A percentile compares a stretch with the other conserved stretches of the same genome.
These are phyloP conservation scores for Solen grandis DNA, from an alignment of 1,140 invertebrate species.

Conservation along the genomic window DNA sequence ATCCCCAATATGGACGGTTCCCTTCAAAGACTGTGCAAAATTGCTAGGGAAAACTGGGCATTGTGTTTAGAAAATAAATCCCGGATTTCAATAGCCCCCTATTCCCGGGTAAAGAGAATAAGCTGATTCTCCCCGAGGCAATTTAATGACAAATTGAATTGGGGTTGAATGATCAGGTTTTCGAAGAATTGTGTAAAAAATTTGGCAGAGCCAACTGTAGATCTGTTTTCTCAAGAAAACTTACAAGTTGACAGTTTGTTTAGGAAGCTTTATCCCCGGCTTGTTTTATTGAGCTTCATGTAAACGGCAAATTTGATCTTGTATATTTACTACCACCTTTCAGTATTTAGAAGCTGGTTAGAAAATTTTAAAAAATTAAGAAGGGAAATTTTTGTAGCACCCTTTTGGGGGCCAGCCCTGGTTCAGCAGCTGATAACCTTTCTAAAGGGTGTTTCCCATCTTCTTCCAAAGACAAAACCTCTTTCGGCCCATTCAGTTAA, in stretches of 20 bases:
- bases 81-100: not conserved
- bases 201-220: not conserved
- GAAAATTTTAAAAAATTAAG: constrained; percentile 1
- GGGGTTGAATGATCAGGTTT: not conserved
- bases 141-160: constrained; percentile 27
- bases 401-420: constrained; percentile 12
- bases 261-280: constrained; percentile 7
- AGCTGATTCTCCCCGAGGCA: not conserved
- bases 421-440: not conserved
- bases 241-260: not conserved
- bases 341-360: not conserved
- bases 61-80: constrained; percentile 1
- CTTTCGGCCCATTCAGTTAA: too few relatives aligned
- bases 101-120: not conserved
- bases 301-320: constrained; percentile 1
- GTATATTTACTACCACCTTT: constrained; percentile 24
- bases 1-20: constrained; percentile 10
- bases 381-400: not conserved
- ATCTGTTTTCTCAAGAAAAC: constrained; percentile 19
- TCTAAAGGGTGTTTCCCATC: not conserved
- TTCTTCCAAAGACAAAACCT: not conserved
- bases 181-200: not conserved
- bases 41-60: not conserved
- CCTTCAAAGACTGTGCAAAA: not conserved
- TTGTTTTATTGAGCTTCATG: not conserved